Evolutionary conservation across 2,113 vertebrate species (phyloP), one percentile per base, ranked within the genome.

Genomic region (Neofelis nebulosa): DNA sequence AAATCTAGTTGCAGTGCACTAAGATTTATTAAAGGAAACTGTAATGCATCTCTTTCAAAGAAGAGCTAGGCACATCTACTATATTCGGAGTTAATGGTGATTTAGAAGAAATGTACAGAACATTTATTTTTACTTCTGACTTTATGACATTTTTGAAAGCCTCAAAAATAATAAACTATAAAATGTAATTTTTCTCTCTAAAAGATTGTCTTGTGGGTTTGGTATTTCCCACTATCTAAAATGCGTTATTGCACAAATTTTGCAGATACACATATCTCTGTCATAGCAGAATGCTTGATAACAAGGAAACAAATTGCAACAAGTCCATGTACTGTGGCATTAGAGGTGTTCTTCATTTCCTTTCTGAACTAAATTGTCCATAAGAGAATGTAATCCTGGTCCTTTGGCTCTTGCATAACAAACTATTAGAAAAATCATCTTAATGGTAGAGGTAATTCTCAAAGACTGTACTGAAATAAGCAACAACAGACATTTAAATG

Each of bases 11-110:
- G 86, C 74, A 98, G 85, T 79, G 57, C 41, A 81, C n/a, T 93
- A 98, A 97, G 95, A 98, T 98, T 98, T 98, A 98, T 96, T 98
- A 97, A 97, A 81, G 85, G 84, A 57, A 93, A 96, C 78, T 82
- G 80, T 87, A 97, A 73, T 97, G 83, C 55, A 76, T 98, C 86
- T 97, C 93, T 96, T 97, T 91, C 94, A 97, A 95, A 96, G 94
- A 98, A 96, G 61, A 95, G 61, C 69, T 68, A 79, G 96, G 29
- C 63, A 55, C 1, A n/a, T 85, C 81, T 95, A 50, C 79, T 87
- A 90, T 90, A 94, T 79, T 91, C 76, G 96, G 88, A 97, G 96
- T 98, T 98, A 95, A 71, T 97, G 79, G 91, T 95, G 95, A 97
- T 96, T 85, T 94, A 97, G 92, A 36, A 98, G 88, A 86, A 96